A percentile compares a stretch with the other conserved stretches of the same genome.
phyloP scores from a whole-genome alignment of 2,113 vertebrate genomes.

The Ceyx cyanopectus region DNA sequence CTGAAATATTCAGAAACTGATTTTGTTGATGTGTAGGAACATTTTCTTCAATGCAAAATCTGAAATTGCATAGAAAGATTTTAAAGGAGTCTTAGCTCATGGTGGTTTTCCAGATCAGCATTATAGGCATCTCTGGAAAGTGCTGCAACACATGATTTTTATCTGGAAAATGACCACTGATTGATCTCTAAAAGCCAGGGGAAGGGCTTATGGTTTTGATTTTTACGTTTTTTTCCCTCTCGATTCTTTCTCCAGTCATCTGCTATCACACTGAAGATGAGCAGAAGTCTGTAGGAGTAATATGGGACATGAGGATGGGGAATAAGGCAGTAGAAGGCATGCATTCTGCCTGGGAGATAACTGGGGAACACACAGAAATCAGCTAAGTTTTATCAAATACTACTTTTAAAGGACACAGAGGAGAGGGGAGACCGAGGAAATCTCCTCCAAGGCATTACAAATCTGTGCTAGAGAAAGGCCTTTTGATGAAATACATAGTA shows the following conservation, averaged over 20 bases:
- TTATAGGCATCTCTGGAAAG: neutral
- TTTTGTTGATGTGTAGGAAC: neutral
- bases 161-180: neutral
- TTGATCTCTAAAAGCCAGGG: neutral
- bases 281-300: neutral
- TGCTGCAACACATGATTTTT: neutral
- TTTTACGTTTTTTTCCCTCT: neutral
- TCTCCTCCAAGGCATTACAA: neutral
- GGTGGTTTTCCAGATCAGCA: neutral
- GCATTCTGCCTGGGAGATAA: neutral
- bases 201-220: neutral
- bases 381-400: slow-evolving; percentile 8
- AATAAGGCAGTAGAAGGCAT: neutral
- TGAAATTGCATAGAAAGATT: neutral
- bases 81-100: neutral
- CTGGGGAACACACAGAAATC: neutral
- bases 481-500: neutral
- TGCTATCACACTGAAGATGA: neutral
- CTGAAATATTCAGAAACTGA: neutral
- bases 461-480: neutral
- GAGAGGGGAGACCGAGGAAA: neutral
- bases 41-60: neutral
- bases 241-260: neutral
- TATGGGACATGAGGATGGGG: neutral
- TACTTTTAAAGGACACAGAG: slow-evolving; percentile 7